A percentile compares a stretch with the other conserved stretches of the same genome.
Evolutionary conservation across 1,140 invertebrate genomes (phyloP).

Genomic region (Odontomachus brunneus): DNA sequence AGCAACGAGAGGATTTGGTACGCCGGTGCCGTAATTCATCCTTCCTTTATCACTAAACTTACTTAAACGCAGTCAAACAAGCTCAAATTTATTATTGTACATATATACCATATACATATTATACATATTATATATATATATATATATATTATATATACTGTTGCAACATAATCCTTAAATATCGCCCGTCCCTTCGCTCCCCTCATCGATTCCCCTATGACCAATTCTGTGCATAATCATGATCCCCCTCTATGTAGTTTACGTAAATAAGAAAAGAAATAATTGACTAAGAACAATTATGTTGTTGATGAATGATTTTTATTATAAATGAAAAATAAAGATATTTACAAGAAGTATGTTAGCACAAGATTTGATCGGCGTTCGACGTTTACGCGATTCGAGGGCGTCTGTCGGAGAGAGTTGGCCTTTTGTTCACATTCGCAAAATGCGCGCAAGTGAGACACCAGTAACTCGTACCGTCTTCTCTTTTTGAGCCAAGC

Average conservation of each 20-base stretch:
- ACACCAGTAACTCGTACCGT: no score
- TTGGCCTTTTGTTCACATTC: conserved; percentile 16
- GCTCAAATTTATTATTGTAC: conserved; percentile 85
- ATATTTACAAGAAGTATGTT: conserved; percentile 85
- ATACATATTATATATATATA: conserved; percentile 81
- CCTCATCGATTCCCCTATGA: conserved; percentile 78
- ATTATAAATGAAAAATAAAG: conserved; percentile 87
- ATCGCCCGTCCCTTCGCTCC: conserved; percentile 76
- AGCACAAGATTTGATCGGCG: conserved; percentile 74
- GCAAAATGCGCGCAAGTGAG: background rate
- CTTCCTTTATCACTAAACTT: conserved; percentile 82
- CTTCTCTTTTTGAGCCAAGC: conserved; percentile 22
- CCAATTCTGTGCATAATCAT: conserved; percentile 86
- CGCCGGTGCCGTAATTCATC: conserved; percentile 73
- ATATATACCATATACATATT: conserved; percentile 84
- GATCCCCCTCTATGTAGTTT: conserved; percentile 80
- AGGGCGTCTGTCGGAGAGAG: conserved; percentile 42
- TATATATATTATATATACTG: conserved; percentile 72
- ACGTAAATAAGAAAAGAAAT: conserved; percentile 82
- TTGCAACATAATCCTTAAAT: conserved; percentile 80
- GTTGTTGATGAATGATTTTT: conserved; percentile 87
- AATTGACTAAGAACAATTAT: conserved; percentile 86
- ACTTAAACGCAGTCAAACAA: conserved; percentile 83
- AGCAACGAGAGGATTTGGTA: conserved; percentile 50
- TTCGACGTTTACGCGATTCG: conserved; percentile 48